phyloP scores from a whole-genome alignment of 2,113 vertebrate species.

The Pogonocichla stellata region DNA sequence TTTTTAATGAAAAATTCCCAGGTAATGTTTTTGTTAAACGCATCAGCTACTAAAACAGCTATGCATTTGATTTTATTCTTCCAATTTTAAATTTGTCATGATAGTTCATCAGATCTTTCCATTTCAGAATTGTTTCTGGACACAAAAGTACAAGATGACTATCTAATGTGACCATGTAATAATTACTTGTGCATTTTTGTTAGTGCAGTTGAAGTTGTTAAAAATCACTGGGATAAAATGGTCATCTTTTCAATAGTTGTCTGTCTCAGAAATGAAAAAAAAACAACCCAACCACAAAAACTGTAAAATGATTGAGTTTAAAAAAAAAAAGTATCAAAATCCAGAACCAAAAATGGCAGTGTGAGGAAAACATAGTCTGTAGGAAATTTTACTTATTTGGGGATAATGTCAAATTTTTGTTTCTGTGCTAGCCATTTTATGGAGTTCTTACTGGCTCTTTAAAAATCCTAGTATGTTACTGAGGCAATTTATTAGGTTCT shows the following conservation, averaged over 20 bases:
- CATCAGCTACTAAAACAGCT: neutral
- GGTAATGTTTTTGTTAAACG: neutral
- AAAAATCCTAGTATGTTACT: neutral
- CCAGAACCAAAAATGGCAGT: neutral
- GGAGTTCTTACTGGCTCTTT: neutral
- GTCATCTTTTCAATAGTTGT: neutral
- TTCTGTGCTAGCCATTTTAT: neutral
- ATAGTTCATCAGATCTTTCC: neutral
- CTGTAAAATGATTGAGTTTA: neutral
- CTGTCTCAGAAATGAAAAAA: neutral
- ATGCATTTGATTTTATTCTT: neutral
- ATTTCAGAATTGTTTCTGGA: neutral
- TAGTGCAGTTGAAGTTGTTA: neutral
- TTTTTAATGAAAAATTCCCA: neutral
- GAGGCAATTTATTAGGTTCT: neutral
- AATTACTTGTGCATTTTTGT: neutral
- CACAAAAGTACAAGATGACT: neutral
- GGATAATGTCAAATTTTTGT: neutral
- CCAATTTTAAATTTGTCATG: neutral
- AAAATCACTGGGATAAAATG: neutral
- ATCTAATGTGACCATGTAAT: neutral
- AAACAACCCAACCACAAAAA: neutral
- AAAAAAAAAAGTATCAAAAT: neutral
- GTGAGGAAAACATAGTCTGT: accelerated
- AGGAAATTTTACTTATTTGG: neutral